Evolutionary conservation across 2,113 vertebrate species (phyloP), one percentile per base, ranked within the genome.

Genomic region (Chaetorhynchus papuensis): DNA sequence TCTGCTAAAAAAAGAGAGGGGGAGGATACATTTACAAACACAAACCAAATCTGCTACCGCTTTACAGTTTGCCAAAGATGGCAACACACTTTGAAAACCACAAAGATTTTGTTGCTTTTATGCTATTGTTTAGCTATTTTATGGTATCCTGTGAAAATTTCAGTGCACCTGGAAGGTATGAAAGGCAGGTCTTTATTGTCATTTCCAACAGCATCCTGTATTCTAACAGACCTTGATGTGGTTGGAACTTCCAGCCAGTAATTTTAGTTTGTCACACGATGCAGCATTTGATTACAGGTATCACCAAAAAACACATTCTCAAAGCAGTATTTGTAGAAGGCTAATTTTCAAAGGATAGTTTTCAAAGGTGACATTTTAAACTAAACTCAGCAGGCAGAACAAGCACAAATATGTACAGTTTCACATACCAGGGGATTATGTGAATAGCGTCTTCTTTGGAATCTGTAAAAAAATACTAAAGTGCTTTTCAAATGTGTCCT

Each of bases 401-500:
- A 3, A 88, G 35, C 33, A 81, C 53, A 94, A 69, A 49, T 42
- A 87, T 3, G 28, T 49, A 92, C 56, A 83, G 35, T 93, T 83
- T 35, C 90, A 91, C 60, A 60, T 44, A 59, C 22, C 39, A 83
- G 10, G 57, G 60, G 63, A 83, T 47, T 79, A 87, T 3, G 21
- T 2, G 7, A 89, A 76, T 47, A 59, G 35, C 50, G 24, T 52
- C 33, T 7, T 79, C 82, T 96, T 92, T 92, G 90, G 71, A 96
- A 85, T 77, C 41, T 35, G 42, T 90, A 28, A 86, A 78, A 92
- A 64, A 31, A 24, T 15, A 53, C 37, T 95, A 89, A 96, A 97
- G 94, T 95, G 91, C 90, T 95, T 97, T 90, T 83, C 69, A 87
- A 66, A 90, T 28, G 14, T 45, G 80, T 74, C 84, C 85, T 82